Evolutionary conservation across 2,113 vertebrate genomes (phyloP), one percentile per base, ranked within the genome.

Genomic region (Triplophysa siluroides): DNA sequence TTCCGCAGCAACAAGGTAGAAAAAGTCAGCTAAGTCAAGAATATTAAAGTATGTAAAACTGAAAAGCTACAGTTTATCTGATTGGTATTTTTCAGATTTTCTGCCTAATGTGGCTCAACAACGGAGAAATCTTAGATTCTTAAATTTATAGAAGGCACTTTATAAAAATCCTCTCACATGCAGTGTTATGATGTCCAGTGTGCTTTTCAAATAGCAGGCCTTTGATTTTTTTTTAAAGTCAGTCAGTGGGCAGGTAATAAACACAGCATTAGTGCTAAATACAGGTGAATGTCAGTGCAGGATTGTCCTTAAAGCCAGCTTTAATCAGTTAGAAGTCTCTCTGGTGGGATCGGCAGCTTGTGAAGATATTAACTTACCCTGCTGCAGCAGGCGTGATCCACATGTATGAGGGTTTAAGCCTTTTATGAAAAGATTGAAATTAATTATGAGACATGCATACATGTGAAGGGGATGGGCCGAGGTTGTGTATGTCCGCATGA

Each of bases 281-380:
- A 78, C 86, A 91, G 83, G 86, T 87, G 84, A 91, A 87, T 89
- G 88, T 85, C 87, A 88, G 81, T 47, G 64, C 61, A 76, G 83
- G 84, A 84, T 88, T 88, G 84, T 85, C 79, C 87, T 83, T 80
- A 87, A 91, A 89, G 83, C 86, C 85, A 8, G 63, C 81, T 88
- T 88, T 88, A 91, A 91, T 90, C 87, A 88, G 69, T 73, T 29
- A 83, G 78, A 69, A 70, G 76, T 85, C 79, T 70, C 83, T 78
- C 52, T 54, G 5, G 29, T 45, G 52, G 84, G 72, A 78, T 83
- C 83, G 83, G 80, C 83, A 23, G 65, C 79, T 84, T 85, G 84
- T 84, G 80, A 85, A 84, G 79, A 88, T 84, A 88, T 83, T 88
- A 85, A 86, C 85, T 83, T 85, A 68, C 38, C 85, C 83, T 78